phyloP scores from a whole-genome alignment of 2,797 vertebrate species.

The Pangasius djambal region DNA sequence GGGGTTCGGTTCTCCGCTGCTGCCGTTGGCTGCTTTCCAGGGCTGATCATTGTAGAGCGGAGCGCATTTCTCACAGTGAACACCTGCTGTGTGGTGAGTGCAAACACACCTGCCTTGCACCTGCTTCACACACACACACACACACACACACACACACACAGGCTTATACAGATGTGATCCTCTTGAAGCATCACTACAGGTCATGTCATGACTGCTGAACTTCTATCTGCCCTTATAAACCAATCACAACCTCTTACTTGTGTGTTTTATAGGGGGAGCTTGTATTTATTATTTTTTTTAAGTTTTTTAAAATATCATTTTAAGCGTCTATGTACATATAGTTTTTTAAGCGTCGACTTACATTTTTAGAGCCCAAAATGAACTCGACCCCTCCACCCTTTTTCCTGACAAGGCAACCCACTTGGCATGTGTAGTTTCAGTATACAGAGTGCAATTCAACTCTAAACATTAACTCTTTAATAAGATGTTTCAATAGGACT shows the following conservation, averaged over 20 bases:
- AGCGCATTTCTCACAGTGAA: constrained; percentile 85
- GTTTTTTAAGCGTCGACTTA: background rate
- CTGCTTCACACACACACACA: constrained; percentile 65
- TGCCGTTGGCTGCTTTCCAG: constrained; percentile 86
- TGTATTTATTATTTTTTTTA: background rate
- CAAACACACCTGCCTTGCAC: constrained; percentile 84
- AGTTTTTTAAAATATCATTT: background rate
- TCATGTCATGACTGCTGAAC: background rate
- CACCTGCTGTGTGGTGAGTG: constrained; percentile 83
- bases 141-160: background rate
- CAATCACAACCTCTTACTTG: background rate
- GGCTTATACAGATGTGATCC: background rate
- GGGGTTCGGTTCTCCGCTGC: constrained; percentile 81
- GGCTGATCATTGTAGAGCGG: constrained; percentile 82
- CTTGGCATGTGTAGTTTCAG: background rate
- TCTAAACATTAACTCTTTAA: background rate
- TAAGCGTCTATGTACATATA: too few relatives aligned
- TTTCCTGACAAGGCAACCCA: background rate
- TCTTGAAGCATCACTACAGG: background rate
- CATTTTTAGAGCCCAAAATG: background rate
- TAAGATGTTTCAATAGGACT: background rate
- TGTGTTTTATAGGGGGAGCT: background rate
- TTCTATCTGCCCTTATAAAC: background rate
- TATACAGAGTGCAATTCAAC: background rate
- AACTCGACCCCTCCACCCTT: background rate